Percentiles rank a stretch among this genome's conserved stretches.
Conservation (phyloP, 1,140 invertebrate species). For the Araneus ventricosus region DNA sequence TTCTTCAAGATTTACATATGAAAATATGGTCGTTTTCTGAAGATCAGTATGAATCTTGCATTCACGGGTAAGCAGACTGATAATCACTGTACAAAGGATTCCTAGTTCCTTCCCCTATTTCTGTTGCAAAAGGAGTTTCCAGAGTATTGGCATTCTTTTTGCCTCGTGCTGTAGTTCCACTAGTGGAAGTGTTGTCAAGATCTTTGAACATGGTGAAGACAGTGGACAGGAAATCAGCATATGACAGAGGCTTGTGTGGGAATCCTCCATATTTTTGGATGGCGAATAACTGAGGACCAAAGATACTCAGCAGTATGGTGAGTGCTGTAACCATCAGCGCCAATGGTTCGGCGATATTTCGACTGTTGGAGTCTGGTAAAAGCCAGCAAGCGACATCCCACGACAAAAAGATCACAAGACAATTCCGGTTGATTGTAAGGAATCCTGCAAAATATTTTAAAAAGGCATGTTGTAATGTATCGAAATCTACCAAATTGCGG, state of each 20-base stretch:
- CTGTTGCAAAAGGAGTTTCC: slow-evolving; percentile 48
- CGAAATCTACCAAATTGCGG: neutral
- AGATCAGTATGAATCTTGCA: neutral
- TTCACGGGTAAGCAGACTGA: slow-evolving; percentile 75
- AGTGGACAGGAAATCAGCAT: slow-evolving; percentile 76
- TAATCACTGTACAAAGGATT: slow-evolving; percentile 74
- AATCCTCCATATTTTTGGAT: slow-evolving; percentile 74
- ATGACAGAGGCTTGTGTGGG: slow-evolving; percentile 65
- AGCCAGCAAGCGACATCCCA: slow-evolving; percentile 78
- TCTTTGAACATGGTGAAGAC: slow-evolving; percentile 76
- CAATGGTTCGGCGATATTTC: slow-evolving; percentile 78
- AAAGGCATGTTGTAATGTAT: neutral
- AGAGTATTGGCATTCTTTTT: slow-evolving; percentile 59
- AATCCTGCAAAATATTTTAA: slow-evolving; percentile 77
- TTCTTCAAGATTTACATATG: neutral
- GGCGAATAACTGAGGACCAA: slow-evolving; percentile 75
- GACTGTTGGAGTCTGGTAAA: slow-evolving; percentile 75
- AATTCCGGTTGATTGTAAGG: slow-evolving; percentile 79
- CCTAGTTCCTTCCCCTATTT: slow-evolving; percentile 42
- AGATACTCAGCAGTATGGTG: slow-evolving; percentile 78
- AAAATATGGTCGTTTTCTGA: neutral
- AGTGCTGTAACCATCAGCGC: slow-evolving; percentile 78
- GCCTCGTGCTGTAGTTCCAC: slow-evolving; percentile 57
- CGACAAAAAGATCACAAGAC: slow-evolving; percentile 77
- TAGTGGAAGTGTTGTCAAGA: slow-evolving; percentile 53